A percentile compares a stretch with the other conserved stretches of the same genome.
Conservation (phyloP, 2,888 invertebrate species). For the Frankliniella fusca region DNA sequence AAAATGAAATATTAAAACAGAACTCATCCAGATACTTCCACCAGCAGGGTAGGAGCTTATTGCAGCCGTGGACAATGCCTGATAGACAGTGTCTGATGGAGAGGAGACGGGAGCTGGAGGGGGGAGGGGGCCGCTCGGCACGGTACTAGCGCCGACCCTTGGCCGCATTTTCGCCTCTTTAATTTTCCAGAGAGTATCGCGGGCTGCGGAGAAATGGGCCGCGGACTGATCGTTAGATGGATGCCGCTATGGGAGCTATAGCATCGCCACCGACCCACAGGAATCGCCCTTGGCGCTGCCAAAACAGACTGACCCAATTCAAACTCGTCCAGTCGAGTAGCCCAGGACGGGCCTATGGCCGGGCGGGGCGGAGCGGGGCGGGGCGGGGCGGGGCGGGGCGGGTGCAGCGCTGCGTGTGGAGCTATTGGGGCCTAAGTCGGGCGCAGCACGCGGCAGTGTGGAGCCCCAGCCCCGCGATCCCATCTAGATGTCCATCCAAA, state of each 20-base stretch:
- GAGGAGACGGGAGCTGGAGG: background rate
- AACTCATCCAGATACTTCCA: too few relatives aligned
- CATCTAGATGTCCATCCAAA: conserved; percentile 8
- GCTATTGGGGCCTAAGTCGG: background rate
- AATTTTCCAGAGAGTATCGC: too few relatives aligned
- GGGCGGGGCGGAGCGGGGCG: background rate
- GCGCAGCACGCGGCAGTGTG: background rate
- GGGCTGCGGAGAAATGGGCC: too few relatives aligned
- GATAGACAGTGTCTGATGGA: background rate
- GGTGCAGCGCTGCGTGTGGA: background rate
- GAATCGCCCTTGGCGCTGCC: conserved; percentile 5
- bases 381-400: background rate
- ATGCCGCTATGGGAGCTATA: too few relatives aligned
- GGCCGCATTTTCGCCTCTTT: too few relatives aligned
- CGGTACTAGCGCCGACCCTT: background rate
- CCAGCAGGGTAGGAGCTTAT: too few relatives aligned
- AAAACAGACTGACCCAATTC: conserved; percentile 20
- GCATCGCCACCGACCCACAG: too few relatives aligned
- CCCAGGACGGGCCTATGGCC: background rate
- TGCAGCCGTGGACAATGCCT: too few relatives aligned
- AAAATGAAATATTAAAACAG: too few relatives aligned
- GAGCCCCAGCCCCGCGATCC: background rate
- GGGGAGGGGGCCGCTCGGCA: too few relatives aligned
- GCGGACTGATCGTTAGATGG: too few relatives aligned
- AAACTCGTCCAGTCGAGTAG: background rate